Base-by-base conservation (phyloP, 2,888 invertebrate genomes). In the Zygothrica quintamaculata region DNA sequence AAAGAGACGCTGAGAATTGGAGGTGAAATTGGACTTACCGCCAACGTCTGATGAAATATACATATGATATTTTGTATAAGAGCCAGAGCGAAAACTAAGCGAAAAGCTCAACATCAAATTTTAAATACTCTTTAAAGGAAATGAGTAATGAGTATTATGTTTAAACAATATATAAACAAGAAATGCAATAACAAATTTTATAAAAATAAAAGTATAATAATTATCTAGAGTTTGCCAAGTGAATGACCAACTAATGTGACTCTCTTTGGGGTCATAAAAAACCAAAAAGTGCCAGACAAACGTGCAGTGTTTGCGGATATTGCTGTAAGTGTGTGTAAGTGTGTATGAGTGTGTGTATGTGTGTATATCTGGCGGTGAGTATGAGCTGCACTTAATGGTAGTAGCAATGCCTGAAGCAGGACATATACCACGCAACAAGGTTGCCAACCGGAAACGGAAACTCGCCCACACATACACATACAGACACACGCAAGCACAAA, bases 391-490 rank as follows among this genome's bases (percentile, higher is more conserved):
- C 57, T 65, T 51, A 46, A 39, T 47, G 55, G 33, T 46, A 47
- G 12, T 33, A 8, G 36, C 22, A 36, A 15, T 18, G 39, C 9
- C 26, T 16, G 6, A 18, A 36, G 43, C 31, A 13, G 51, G 22
- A 42, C 39, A 51, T 18, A 62, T 44, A 61, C 8, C 72, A 52
- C 37, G 26, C 43, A 26, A 16, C 43, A 18, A 67, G 26, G 51
- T 60, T 60, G 48, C 47, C 48, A 50, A 56, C 46, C 71, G 66
- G 57, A 74, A 75, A 57, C 65, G 65, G 76, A 73, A 75, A 46
- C 60, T 37, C 42, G 43, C 69, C 31, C 53, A 46, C 44, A n/a
- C n/a, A n/a, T n/a, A 48, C 57, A 47, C 33, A 18, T 6, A 34
- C 13, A 5, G 26, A 11, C 18, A 9, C 60, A 42, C 25, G 31